Evolutionary conservation across 1,140 invertebrate species (phyloP).

Genomic region (Tetragnatha versicolor): DNA sequence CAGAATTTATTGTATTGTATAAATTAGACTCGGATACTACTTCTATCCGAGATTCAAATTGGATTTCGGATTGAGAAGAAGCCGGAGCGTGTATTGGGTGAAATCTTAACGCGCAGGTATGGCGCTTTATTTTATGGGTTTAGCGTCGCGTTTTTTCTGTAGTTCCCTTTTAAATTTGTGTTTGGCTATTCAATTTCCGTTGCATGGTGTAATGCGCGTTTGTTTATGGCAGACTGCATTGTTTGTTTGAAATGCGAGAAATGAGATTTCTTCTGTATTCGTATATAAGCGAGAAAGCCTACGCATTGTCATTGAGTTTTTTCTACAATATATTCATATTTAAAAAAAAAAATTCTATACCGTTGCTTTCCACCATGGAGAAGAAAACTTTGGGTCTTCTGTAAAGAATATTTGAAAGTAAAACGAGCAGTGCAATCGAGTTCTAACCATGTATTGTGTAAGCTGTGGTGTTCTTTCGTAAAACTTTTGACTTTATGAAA

Average conservation of each 20-base stretch:
- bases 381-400: no score
- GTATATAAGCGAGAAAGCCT: no score
- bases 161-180: background rate
- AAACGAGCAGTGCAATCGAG: no score
- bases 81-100: background rate
- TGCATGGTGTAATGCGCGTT: background rate
- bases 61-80: slow-evolving; percentile 39
- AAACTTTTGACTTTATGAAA: no score
- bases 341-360: no score
- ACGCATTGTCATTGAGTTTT: no score
- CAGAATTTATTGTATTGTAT: slow-evolving; percentile 45
- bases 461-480: no score
- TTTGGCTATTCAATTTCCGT: background rate
- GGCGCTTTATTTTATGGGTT: background rate
- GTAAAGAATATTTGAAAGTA: no score
- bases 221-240: background rate
- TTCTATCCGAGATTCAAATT: slow-evolving; percentile 24
- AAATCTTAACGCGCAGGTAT: slow-evolving; percentile 12
- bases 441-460: no score
- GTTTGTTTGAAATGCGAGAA: background rate
- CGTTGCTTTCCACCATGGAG: no score
- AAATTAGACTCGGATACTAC: slow-evolving; percentile 37
- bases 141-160: background rate
- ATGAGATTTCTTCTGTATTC: background rate
- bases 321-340: no score